Evolutionary conservation across 2,888 invertebrate species (phyloP), one percentile per base, ranked within the genome.

Genomic region (Xestia c-nigrum): DNA sequence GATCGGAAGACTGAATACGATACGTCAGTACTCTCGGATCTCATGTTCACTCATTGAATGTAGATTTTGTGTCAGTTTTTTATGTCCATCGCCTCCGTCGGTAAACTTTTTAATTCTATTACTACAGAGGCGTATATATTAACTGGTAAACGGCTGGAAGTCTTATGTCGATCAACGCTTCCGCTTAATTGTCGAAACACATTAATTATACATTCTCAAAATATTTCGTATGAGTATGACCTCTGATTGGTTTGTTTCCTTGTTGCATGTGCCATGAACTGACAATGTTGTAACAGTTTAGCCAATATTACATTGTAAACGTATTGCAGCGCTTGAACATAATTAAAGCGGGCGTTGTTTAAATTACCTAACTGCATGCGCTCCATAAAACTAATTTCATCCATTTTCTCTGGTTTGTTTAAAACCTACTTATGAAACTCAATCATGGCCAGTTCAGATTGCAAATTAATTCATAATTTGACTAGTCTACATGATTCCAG

Each of bases 191-290:
- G 43, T 81, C 57, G 50, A 43, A 57, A 73, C 57, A 80, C 31
- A 64, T 72, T 55, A 52, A 52, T 77, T 80, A 63, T 69, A 55
- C 61, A 72, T 80, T 78, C 73, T 57, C 43, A 43, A 43, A 81
- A 81, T 65, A 74, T 74, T 78, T 57, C 16, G 21, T 31, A 43
- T 65, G 74, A 43, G 21, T 31, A 43, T 65, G 74, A 43, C 55
- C 64, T 73, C 43, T 57, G n/a, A 80, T 47, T 64, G 40, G 47
- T 65, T 59, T 57, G 50, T 80, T 73, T 59, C n/a, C 81, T 65
- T 65, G 50, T 38, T 12, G 43, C 43, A 43, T 19, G 14, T 24
- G 16, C 21, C 19, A 46, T 21, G 38, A 21, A 47, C 43, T 59
- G 14, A 16, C 79, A 38, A 59, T 61, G 4, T 59, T 59, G 24